Conservation (phyloP, 2,888 invertebrate genomes). For the Platycheirus rosarum region DNA sequence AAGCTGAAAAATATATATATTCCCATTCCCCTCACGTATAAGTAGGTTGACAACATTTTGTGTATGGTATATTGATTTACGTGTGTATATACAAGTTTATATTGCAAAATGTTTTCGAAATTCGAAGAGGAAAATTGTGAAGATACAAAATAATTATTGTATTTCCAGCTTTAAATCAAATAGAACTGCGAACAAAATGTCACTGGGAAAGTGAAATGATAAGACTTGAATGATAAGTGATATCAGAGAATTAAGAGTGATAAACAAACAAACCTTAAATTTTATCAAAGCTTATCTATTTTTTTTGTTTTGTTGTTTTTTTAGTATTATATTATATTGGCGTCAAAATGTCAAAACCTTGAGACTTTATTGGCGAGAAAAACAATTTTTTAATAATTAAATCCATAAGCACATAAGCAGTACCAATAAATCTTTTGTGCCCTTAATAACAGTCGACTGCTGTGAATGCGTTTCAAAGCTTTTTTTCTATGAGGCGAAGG, state of each 20-base stretch:
- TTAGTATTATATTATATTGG: not conserved
- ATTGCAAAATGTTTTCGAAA: no score
- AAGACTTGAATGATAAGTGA: not conserved
- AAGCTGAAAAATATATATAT: conserved; percentile 4
- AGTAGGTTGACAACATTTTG: no score
- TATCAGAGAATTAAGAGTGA: not conserved
- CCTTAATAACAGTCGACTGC: no score
- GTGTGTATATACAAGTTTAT: no score
- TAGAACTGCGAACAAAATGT: not conserved
- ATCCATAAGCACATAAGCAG: no score
- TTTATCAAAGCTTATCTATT: not conserved
- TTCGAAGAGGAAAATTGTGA: not conserved
- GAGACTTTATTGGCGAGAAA: not conserved
- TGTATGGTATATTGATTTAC: no score
- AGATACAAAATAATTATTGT: not conserved
- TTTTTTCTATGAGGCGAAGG: no score
- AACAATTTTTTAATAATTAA: no score
- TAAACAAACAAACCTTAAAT: not conserved
- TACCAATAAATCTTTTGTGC: no score
- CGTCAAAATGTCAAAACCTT: not conserved
- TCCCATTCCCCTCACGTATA: no score
- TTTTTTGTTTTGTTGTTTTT: not conserved
- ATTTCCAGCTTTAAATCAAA: not conserved
- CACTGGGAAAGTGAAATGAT: not conserved
- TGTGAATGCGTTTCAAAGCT: no score